phyloP scores from a whole-genome alignment of 1,140 invertebrate species.

The Leptinotarsa undecemlineata region DNA sequence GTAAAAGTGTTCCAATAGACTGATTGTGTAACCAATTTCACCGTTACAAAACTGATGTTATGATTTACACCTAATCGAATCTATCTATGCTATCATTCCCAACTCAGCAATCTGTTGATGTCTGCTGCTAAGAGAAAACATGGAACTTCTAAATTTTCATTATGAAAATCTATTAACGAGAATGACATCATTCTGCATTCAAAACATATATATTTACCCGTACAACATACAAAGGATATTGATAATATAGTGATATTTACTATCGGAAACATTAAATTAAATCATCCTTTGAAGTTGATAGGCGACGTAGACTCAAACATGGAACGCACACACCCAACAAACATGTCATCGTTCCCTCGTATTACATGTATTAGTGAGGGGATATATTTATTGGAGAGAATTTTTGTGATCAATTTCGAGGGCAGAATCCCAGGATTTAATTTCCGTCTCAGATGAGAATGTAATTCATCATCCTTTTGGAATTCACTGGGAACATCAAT shows the following conservation, averaged over 20 bases:
- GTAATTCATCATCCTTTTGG: conserved; percentile 24
- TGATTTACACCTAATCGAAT: no score
- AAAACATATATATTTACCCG: no score
- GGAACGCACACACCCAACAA: background rate
- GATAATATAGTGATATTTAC: no score
- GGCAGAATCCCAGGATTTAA: conserved; percentile 20
- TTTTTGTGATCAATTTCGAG: background rate
- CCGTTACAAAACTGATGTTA: no score
- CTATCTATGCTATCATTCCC: no score
- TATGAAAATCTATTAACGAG: background rate
- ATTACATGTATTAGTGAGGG: background rate
- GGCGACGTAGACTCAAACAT: background rate
- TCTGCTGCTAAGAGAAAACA: no score
- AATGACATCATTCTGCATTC: background rate
- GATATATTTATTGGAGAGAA: conserved; percentile 15
- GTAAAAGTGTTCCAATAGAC: no score
- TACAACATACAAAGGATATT: no score
- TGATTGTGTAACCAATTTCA: no score
- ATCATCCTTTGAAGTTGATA: background rate
- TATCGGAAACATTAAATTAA: no score
- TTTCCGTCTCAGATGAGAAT: conserved; percentile 18
- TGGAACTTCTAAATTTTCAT: no score
- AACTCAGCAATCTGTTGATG: no score
- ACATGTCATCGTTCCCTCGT: background rate
- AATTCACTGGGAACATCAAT: conserved; percentile 23